Evolutionary conservation across 2,113 vertebrate species (phyloP).

Genomic region (Rhineura floridana): DNA sequence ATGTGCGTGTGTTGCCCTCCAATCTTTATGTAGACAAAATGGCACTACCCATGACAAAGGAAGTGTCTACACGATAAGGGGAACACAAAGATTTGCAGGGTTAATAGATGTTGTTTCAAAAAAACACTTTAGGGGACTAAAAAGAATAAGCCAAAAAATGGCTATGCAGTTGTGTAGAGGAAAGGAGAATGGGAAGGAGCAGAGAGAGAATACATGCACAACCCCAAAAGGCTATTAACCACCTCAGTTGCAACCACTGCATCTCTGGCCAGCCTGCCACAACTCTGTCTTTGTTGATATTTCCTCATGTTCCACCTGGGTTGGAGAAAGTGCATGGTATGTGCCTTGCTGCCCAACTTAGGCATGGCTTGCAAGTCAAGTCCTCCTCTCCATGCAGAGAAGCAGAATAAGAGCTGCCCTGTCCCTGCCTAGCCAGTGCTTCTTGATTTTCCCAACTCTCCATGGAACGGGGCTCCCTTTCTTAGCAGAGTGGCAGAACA

Average conservation of each 20-base stretch:
- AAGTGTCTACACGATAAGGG: no score
- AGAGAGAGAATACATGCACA: neutral
- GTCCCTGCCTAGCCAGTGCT: neutral
- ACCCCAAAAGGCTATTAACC: neutral
- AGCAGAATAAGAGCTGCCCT: neutral
- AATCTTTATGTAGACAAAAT: no score
- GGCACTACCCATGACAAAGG: no score
- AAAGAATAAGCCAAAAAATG: no score
- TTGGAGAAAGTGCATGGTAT: neutral
- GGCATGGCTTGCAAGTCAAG: neutral
- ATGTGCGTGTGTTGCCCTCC: no score
- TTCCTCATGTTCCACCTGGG: neutral
- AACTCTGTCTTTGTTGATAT: no score
- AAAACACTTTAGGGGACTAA: no score
- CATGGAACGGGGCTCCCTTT: no score
- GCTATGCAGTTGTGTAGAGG: neutral
- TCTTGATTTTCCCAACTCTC: neutral
- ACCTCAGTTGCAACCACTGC: neutral
- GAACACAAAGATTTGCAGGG: no score
- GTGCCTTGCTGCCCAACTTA: neutral
- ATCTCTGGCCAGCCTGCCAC: neutral
- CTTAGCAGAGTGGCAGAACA: no score
- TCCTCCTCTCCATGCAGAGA: neutral
- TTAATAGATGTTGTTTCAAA: no score
- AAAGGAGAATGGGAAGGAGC: neutral